Evolutionary conservation across 2,797 vertebrate genomes (phyloP), one percentile per base, ranked within the genome.

Genomic region (Prunella strophiata): DNA sequence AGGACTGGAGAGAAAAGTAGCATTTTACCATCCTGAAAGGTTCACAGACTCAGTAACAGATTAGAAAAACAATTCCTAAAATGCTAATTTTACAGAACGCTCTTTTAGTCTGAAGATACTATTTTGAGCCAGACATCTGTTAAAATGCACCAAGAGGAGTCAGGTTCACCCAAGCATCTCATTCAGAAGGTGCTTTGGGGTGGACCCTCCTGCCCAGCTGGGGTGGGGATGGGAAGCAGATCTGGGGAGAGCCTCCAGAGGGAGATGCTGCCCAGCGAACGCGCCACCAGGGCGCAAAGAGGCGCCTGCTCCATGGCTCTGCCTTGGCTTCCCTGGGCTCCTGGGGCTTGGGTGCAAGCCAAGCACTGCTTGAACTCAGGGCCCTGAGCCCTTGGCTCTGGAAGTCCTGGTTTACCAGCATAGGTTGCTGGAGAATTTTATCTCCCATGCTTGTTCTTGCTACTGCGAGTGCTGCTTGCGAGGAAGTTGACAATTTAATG

Each of bases 241-340:
- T 42, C 4, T 62, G 5, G 20, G 27, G 30, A 73, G 36, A 88
- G 62, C 62, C 76, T 94, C 82, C 79, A 72, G 83, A 75, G 76
- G 88, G 88, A 95, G 85, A 88, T 76, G 79, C 82, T 92, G 61
- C 85, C 68, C 82, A 45, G 50, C 0, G 0, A 89, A 67, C 47
- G 10, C 8, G 1, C 27, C 0, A 6, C 36, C 36, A 32, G 32
- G 36, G 67, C 0, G 0, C 2, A 3, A 25, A 29, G 38, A 36
- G 36, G 38, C 5, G 3, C 38, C 1, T 1, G 10, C 48, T 74
- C 52, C 23, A 8, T 26, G 57, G 40, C 40, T 58, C 40, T 13
- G 30, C 18, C 42, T 45, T 29, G 43, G 17, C 51, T 84, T 70
- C 8, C 13, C 15, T 1, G 1, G 25, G 45, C 45, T 88, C 32